Evolutionary conservation across 2,888 invertebrate species (phyloP).

Genomic region (Dolomedes plantarius): DNA sequence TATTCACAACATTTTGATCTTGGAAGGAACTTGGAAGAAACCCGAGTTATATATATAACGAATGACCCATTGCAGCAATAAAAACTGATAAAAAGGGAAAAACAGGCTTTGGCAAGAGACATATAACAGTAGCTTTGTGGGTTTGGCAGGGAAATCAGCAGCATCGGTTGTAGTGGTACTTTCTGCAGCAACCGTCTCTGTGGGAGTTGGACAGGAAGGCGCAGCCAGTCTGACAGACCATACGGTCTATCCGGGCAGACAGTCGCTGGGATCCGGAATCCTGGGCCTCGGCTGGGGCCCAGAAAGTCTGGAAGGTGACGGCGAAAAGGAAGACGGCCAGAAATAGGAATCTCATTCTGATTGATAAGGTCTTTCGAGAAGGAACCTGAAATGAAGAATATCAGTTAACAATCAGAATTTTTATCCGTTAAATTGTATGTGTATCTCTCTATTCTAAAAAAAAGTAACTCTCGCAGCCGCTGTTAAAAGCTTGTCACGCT

Average conservation of each 20-base stretch:
- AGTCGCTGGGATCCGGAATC: not conserved
- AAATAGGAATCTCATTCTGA: slow-evolving; percentile 28
- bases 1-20: not conserved
- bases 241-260: slow-evolving; percentile 38
- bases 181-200: slow-evolving; percentile 57
- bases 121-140: too few species aligned
- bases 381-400: not conserved
- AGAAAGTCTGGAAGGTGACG: not conserved
- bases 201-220: slow-evolving; percentile 33
- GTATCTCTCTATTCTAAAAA: too few species aligned
- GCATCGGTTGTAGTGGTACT: slow-evolving; percentile 57
- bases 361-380: not conserved
- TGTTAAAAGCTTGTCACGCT: too few species aligned
- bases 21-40: slow-evolving; percentile 1
- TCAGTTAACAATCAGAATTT: too few species aligned
- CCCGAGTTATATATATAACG: not conserved
- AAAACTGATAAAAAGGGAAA: not conserved
- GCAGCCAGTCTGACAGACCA: slow-evolving; percentile 56
- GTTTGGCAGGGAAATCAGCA: slow-evolving; percentile 40
- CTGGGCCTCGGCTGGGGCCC: slow-evolving; percentile 18
- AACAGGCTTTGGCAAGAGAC: not conserved
- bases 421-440: too few species aligned
- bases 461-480: too few species aligned
- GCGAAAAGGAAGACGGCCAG: slow-evolving; percentile 23
- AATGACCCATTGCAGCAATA: not conserved